A percentile compares a stretch with the other conserved stretches of the same genome.
These are phyloP conservation scores for Callopanchax toddi DNA, from an alignment of 2,113 vertebrate genomes.

Conservation along the genomic window DNA sequence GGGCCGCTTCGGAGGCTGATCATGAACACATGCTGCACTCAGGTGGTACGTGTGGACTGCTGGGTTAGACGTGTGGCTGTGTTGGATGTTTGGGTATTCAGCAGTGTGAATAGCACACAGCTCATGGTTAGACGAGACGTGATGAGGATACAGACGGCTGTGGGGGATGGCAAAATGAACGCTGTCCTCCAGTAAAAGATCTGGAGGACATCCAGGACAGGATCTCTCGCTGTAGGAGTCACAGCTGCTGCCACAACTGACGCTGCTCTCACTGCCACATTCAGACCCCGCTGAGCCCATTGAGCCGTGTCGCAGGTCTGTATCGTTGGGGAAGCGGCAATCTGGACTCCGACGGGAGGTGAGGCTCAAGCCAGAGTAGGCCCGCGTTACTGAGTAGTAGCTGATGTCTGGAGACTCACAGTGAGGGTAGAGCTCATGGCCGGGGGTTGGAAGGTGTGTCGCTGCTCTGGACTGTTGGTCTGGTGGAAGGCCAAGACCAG, in stretches of 20 bases:
- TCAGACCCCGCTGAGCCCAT: conserved; percentile 90
- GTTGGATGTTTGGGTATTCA: conserved; percentile 81
- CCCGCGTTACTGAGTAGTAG: conserved; percentile 91
- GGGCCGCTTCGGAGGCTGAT: conserved; percentile 86
- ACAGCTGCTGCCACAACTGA: conserved; percentile 89
- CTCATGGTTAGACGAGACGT: conserved; percentile 74
- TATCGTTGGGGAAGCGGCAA: conserved; percentile 86
- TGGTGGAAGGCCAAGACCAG: conserved; percentile 83
- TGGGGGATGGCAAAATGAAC: conserved; percentile 81
- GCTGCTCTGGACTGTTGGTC: conserved; percentile 84
- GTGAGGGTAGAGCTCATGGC: conserved; percentile 91
- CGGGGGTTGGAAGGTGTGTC: conserved; percentile 76
- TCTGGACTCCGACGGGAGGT: conserved; percentile 88
- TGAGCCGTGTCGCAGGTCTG: conserved; percentile 86
- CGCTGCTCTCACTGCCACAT: conserved; percentile 93
- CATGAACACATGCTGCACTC: conserved; percentile 78
- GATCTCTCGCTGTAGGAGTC: conserved; percentile 88
- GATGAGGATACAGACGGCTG: conserved; percentile 79
- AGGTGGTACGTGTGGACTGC: conserved; percentile 84
- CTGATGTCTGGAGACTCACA: conserved; percentile 92
- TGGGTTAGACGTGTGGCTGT: conserved; percentile 77
- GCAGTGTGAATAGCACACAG: conserved; percentile 82
- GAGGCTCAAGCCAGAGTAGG: conserved; percentile 86
- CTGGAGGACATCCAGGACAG: conserved; percentile 85
- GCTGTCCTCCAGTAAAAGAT: conserved; percentile 85